Conservation (phyloP, 92 coral and sea anemone species). For the Palythoa heliodiscus region DNA sequence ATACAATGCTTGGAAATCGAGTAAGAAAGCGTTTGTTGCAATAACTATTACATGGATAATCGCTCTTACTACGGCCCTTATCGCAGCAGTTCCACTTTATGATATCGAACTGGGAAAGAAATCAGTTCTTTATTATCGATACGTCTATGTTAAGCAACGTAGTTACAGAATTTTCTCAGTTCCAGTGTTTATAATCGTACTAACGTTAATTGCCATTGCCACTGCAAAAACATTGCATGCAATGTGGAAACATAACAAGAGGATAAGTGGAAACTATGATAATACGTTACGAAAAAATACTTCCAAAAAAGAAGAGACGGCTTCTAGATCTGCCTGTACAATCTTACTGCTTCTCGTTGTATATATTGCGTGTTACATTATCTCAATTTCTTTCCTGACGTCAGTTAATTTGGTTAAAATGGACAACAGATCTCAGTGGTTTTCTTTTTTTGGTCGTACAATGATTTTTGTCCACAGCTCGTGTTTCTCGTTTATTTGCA, state of each 20-base stretch:
- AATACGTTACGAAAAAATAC: not conserved
- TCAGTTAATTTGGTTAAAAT: not conserved
- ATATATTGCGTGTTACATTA: not conserved
- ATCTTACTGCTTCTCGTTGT: not conserved
- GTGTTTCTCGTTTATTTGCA: not conserved
- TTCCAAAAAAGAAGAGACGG: not conserved
- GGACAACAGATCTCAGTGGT: not conserved
- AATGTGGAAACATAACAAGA: not conserved
- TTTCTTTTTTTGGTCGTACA: not conserved
- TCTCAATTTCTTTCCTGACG: not conserved
- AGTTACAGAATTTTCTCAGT: not conserved
- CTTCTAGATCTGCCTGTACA: not conserved
- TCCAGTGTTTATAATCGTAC: not conserved
- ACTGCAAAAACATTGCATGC: not conserved
- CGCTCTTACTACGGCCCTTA: not conserved
- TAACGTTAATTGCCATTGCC: not conserved
- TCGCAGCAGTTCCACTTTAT: not conserved
- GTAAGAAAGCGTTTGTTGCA: not conserved
- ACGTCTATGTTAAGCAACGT: not conserved
- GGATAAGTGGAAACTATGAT: not conserved
- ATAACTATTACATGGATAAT: not conserved
- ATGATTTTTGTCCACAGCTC: not conserved
- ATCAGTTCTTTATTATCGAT: not conserved
- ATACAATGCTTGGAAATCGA: conserved; percentile 7
- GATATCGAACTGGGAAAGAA: not conserved